Base-by-base conservation (phyloP, 2,113 vertebrate genomes). In the Ursus arctos region DNA sequence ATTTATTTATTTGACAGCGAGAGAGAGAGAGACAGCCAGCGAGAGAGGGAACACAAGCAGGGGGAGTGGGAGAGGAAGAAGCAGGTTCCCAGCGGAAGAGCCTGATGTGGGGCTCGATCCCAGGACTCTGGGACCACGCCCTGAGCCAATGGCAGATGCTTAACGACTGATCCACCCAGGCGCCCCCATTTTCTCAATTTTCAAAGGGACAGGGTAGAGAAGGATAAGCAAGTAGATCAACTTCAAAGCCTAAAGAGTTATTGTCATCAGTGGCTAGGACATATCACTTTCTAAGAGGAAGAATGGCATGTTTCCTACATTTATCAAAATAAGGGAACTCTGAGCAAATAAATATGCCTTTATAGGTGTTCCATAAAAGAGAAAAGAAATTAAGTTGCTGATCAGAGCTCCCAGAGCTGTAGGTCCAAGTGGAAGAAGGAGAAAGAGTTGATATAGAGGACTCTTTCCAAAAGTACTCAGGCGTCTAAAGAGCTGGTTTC, bases 271-370 rank as follows among this genome's bases (percentile, higher is more conserved):
- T 59, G 15, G 65, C 36, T 65, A 65, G 63, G 65, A 53, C 7
- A 59, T 10, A 84, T 49, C 43, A 79, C 13, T 92, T 88, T 88
- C 31, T 83, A 76, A 91, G 43, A 97, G 61, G 9, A 93, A 85
- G 67, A 81, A 65, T 65, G 22, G 7, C 77, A 6, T 83, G 19
- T 79, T 81, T 95, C 43, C 33, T 92, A 74, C 28, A 83, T 90
- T 86, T 88, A 81, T 94, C 33, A 77, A 88, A 82, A 77, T 80
- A 76, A 95, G 55, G 65, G 28, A 72, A 92, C 28, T 74, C 49
- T 57, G 14, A 86, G 24, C 22, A 90, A 76, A 94, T 82, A 51
- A 96, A 47, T 51, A 22, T 5, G 31, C 18, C 65, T 19, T 51
- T 63, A 83, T 10, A 6, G 40, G 40, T 87, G 15, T 86, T 91